Evolutionary conservation across 2,113 vertebrate species (phyloP), one percentile per base, ranked within the genome.

Genomic region (Ammospiza caudacuta): DNA sequence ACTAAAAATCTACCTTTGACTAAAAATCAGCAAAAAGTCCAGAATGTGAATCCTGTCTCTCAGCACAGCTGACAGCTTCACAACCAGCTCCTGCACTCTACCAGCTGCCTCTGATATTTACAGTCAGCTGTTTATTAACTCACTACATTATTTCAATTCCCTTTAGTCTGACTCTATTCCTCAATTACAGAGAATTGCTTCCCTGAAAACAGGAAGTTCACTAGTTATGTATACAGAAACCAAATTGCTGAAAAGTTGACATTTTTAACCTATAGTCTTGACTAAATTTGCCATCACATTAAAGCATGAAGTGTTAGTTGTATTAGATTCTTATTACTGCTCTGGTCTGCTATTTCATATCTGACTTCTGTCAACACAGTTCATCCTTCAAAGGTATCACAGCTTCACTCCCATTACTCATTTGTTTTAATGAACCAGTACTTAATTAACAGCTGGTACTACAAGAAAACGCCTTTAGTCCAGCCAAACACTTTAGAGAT

Each of bases 161-260:
- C 72, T 92, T 76, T 43, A 92, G 77, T 76, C 74, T 95, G 95
- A 96, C 80, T 95, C 90, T 91, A 89, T 88, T 94, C 76, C 79
- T 80, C 79, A 96, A 91, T 94, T 93, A 89, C 83, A 94, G 58
- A 81, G 68, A 88, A 84, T 58, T 43, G 35, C 83, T 94, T 96
- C 85, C 87, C 81, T 82, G 66, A 92, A 96, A 95, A 63, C 77
- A 93, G 88, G 92, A 96, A 96, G 93, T 94, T 89, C 70, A 88
- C 64, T 79, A 75, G 17, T 90, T 70, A 78, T 57, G 54, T 86
- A 80, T 11, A 75, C 63, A 82, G 43, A 85, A 95, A 84, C 8
- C 59, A 87, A 91, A 87, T 83, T 87, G 86, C 67, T 87, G 47
- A 80, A 87, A 93, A 96, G 29, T 33, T 83, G 6, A 28, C 25